A percentile compares a stretch with the other conserved stretches of the same genome.
Evolutionary conservation across 2,797 vertebrate species (phyloP).

Genomic region (Tenualosa thibaudeaui): DNA sequence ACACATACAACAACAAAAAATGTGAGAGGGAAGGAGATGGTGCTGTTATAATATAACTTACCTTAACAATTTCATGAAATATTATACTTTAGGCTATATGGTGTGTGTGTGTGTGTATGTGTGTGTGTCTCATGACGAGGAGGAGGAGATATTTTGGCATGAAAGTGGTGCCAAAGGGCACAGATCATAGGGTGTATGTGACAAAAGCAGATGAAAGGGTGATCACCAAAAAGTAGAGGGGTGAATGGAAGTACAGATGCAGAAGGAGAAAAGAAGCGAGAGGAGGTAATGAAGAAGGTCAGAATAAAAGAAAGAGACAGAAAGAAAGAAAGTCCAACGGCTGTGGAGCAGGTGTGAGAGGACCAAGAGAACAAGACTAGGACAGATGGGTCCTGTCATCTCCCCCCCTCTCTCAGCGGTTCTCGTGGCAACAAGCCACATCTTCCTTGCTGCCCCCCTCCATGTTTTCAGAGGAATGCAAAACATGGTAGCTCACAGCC

Average conservation of each 20-base stretch:
- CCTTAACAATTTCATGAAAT: too few relatives aligned
- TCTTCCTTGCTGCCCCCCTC: conserved; percentile 31
- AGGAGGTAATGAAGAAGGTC: too few relatives aligned
- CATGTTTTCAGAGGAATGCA: conserved; percentile 18
- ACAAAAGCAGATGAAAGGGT: not conserved
- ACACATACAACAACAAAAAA: not conserved
- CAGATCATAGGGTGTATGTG: not conserved
- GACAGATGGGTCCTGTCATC: conserved; percentile 46
- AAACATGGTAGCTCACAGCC: conserved; percentile 16
- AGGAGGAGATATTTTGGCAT: conserved; percentile 12
- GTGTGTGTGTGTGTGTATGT: not conserved
- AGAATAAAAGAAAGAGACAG: not conserved
- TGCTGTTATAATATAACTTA: too few relatives aligned
- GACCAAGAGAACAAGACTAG: not conserved
- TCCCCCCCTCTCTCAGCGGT: conserved; percentile 49
- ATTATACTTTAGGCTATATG: too few relatives aligned
- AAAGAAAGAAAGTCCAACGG: not conserved
- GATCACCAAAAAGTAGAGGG: not conserved
- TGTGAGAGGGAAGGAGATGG: not conserved
- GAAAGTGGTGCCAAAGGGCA: not conserved
- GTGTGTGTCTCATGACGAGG: not conserved
- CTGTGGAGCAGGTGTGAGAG: not conserved
- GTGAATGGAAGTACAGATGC: not conserved
- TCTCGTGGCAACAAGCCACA: conserved; percentile 58
- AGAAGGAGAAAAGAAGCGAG: not conserved